phyloP scores from a whole-genome alignment of 2,113 vertebrate genomes.

The Hypanus sabinus region DNA sequence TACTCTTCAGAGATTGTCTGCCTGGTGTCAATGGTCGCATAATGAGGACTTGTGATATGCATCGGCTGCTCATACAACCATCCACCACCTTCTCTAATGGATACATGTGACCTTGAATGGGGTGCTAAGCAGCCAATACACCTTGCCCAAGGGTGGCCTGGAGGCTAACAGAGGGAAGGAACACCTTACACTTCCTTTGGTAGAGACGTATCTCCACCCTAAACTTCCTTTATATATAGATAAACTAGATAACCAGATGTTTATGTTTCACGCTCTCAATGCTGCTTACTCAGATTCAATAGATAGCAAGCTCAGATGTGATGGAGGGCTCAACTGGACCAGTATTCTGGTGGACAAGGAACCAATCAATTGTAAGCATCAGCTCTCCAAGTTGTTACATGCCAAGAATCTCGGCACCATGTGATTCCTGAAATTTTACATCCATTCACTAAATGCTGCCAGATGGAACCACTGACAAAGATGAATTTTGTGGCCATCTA shows the following conservation, averaged over 20 bases:
- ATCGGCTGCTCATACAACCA: no score
- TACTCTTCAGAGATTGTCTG: no score
- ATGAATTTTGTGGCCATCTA: background rate
- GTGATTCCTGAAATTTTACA: background rate
- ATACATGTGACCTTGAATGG: no score
- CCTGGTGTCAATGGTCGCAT: no score
- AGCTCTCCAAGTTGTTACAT: background rate
- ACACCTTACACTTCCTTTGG: no score
- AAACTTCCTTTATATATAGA: background rate
- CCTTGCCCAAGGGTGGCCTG: no score
- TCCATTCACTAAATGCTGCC: background rate
- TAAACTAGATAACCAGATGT: background rate
- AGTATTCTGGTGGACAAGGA: conserved; percentile 7
- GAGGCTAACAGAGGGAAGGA: no score
- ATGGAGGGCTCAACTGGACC: background rate
- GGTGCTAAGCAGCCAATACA: no score
- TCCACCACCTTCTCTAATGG: no score
- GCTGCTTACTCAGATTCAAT: background rate
- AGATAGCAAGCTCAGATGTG: background rate
- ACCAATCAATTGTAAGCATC: background rate
- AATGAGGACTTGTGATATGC: no score
- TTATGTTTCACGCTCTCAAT: background rate
- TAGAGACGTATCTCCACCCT: no score
- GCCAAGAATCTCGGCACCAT: background rate
- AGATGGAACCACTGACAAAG: background rate